Base-by-base conservation (phyloP, 2,113 vertebrate species). In the Heteronetta atricapilla region DNA sequence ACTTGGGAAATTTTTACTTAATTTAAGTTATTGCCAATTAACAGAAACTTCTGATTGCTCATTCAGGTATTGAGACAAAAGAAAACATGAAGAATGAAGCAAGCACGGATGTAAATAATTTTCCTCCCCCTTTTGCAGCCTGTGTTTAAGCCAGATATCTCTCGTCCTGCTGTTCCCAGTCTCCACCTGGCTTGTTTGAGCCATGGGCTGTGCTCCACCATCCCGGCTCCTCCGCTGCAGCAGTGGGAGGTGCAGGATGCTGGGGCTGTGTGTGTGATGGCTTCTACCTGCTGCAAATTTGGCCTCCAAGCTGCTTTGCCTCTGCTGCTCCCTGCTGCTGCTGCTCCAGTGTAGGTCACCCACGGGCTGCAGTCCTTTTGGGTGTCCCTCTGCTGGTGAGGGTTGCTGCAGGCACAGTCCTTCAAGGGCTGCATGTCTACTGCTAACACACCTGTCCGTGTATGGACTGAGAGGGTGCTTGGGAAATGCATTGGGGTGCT, bases 131-230 rank as follows among this genome's bases (percentile, higher is more conserved):
- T 82, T 88, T 72, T 38, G 42, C 28, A n/a, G 6, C 77, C 31
- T 70, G 16, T 50, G 7, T 17, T 74, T 53, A 76, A 89, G 16
- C 25, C 25, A 68, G 38, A 46, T 19, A 40, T 20, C 22, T 63
- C 25, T 52, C 25, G 58, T 72, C 5, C 14, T 3, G 6, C 6
- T 0, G 2, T 74, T 66, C 44, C 50, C 23, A 33, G 20, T 60
- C 33, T 85, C 33, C 58, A 34, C 55, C 78, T 29, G 29, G n/a
- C 19, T 56, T 53, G 50, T 14, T 53, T 88, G 78, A 0, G 0
- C 66, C 56, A 42, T 0, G 0, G 33, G 18, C 48, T 74, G 25
- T 3, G 1, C 28, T 75, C 25, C 25, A 36, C 44, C 19, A 16
- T 46, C 59, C 16, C 38, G 36, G 0, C 55, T 69, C 28, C 59